Percentiles rank a stretch among this genome's conserved stretches.
Evolutionary conservation across 2,113 vertebrate genomes (phyloP).

Genomic region (Sylvia atricapilla): DNA sequence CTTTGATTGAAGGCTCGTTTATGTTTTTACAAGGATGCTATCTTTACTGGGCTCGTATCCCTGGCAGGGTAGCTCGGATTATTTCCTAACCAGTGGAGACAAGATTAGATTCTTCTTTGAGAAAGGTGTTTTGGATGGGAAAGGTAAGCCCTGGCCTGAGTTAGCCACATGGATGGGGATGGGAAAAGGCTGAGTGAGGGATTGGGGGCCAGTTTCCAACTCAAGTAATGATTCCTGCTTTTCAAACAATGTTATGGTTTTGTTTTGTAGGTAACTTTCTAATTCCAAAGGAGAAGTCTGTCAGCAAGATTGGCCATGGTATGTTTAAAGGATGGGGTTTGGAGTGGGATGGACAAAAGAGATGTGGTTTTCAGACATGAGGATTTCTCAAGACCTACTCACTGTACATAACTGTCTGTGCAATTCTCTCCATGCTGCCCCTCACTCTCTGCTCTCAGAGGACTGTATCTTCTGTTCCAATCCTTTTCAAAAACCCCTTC

Average conservation of each 20-base stretch:
- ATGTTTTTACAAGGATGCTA: not conserved
- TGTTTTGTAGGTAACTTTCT: conserved; percentile 82
- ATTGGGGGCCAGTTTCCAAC: not conserved
- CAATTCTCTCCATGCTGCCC: not conserved
- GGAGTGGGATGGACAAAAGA: not conserved
- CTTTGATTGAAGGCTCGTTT: not conserved
- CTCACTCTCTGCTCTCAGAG: not conserved
- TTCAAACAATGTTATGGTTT: not conserved
- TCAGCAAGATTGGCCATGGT: conserved; percentile 98
- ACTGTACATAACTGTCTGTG: not conserved
- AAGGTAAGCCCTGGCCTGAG: conserved; percentile 73
- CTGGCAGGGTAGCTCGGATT: conserved; percentile 86
- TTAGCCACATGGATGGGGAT: not conserved
- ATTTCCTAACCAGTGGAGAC: conserved; percentile 94
- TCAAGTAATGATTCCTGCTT: not conserved
- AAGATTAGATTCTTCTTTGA: conserved; percentile 98
- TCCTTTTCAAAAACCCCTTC: not conserved
- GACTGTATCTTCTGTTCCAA: not conserved
- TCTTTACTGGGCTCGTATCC: not conserved
- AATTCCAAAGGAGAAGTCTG: conserved; percentile 80
- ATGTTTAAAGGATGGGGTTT: not conserved
- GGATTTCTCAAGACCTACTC: not conserved
- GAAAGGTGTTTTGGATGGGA: conserved; percentile 87
- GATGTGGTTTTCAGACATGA: not conserved
- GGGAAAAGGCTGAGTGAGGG: not conserved